Base-by-base conservation (phyloP, 2,797 vertebrate genomes). In the Rhadinocentrus ornatus region DNA sequence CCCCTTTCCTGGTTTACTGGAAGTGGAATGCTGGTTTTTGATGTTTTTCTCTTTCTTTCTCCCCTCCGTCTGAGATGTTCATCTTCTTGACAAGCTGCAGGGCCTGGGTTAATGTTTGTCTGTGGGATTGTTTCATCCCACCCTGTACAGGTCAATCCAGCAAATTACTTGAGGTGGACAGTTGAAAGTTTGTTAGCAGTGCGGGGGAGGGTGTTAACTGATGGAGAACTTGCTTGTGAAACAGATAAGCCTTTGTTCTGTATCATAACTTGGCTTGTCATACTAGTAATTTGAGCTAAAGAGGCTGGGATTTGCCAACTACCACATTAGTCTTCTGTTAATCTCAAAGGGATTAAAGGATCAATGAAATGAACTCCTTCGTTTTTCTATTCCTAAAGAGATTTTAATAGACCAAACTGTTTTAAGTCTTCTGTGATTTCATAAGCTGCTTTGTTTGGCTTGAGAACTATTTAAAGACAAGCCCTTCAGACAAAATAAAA, bases 1-100 rank as follows among this genome's bases (percentile, higher is more conserved):
- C 82, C 84, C 77, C 82, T 84, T 82, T 92, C 89, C 91, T 85
- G 79, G 76, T 82, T 95, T 95, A 94, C 94, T 91, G 94, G 94
- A 95, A 95, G 66, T 71, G 88, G 92, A 93, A 94, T 92, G 90
- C 86, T 87, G 84, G 81, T 88, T 86, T 87, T n/a, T n/a, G n/a
- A n/a, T 31, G 29, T 31, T 31, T 83, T 79, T 80, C 86, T 77
- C 34, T 57, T 72, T 60, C 64, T 35, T 26, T 67, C 29, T n/a
- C 54, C 52, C 82, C 81, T 27, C 75, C 64, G 79, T 84, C 72
- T 70, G 76, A 81, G 84, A 69, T 82, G 76, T 90, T 91, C 80
- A 77, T 91, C 88, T 92, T 90, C 86, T 89, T 93, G 90, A 92
- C 91, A 91, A 63, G 82, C 84, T 60, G 71, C 60, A 34, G 86